These are phyloP conservation scores for Gambelia wislizenii DNA, from an alignment of 2,797 vertebrate genomes.

Conservation along the genomic window DNA sequence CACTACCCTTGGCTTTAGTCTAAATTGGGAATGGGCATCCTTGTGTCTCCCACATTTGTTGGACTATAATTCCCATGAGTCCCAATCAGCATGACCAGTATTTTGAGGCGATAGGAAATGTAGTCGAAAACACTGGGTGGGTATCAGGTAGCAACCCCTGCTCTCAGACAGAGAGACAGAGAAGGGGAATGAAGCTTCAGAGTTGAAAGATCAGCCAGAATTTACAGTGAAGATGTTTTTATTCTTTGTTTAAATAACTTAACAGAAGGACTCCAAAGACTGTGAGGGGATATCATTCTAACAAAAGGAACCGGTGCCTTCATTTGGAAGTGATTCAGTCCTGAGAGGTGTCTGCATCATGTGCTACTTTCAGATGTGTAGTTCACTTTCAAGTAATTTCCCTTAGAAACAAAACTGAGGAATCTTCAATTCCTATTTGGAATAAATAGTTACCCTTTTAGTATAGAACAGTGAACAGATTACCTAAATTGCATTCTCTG, in stretches of 20 bases:
- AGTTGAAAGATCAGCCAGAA: too few relatives aligned
- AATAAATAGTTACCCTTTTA: neutral
- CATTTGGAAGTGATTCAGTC: neutral
- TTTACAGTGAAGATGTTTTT: neutral
- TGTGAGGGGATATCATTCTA: neutral
- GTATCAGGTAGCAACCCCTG: neutral
- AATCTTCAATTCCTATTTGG: neutral
- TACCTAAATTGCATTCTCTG: too few relatives aligned
- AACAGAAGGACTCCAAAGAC: neutral
- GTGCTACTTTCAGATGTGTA: neutral
- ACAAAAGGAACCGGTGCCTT: neutral
- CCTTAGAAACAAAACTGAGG: neutral
- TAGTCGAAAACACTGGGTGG: neutral
- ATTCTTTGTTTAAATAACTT: neutral
- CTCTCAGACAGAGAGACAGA: neutral
- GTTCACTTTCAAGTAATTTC: neutral
- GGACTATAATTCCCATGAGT: neutral
- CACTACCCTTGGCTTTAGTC: neutral
- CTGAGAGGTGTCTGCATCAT: neutral
- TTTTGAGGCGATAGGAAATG: neutral
- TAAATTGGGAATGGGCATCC: neutral
- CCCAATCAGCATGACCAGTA: neutral
- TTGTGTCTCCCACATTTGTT: neutral
- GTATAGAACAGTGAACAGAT: neutral
- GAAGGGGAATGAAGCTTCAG: neutral